A percentile compares a stretch with the other conserved stretches of the same genome.
These are phyloP conservation scores for Stictocephala bisonia DNA, from an alignment of 2,888 invertebrate genomes.

Conservation along the genomic window DNA sequence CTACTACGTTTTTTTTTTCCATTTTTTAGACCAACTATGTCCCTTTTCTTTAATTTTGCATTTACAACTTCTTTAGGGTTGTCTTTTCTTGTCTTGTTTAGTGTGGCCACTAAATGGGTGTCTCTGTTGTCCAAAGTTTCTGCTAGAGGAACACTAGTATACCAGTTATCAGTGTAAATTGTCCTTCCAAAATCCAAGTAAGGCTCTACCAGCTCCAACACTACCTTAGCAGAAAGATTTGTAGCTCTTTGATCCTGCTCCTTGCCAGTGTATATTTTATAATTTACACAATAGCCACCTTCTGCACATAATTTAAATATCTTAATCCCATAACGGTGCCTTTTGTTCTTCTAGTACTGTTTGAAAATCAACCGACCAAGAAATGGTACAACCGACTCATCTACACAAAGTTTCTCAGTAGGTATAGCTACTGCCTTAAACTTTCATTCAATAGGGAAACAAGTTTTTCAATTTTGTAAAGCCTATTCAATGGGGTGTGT, in stretches of 20 bases:
- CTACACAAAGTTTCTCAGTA: no score
- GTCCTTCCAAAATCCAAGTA: constrained; percentile 49
- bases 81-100: background rate
- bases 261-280: constrained; percentile 36
- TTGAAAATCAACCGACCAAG: no score
- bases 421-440: constrained; percentile 20
- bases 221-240: constrained; percentile 46
- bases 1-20: no score
- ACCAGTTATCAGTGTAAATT: constrained; percentile 52
- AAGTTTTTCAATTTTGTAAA: constrained; percentile 24
- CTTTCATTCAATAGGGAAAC: background rate
- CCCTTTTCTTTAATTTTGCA: background rate
- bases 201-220: constrained; percentile 47
- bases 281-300: no score
- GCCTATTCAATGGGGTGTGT: background rate
- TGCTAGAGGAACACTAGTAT: constrained; percentile 50
- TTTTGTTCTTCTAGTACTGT: constrained; percentile 37
- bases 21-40: background rate
- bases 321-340: constrained; percentile 39
- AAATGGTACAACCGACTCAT: no score
- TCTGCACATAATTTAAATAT: constrained; percentile 42
- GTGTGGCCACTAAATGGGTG: constrained; percentile 43
- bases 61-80: background rate
- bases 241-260: background rate
- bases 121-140: constrained; percentile 4